Evolutionary conservation across 2,113 vertebrate species (phyloP).

Genomic region (Neodontobutis hainanensis): DNA sequence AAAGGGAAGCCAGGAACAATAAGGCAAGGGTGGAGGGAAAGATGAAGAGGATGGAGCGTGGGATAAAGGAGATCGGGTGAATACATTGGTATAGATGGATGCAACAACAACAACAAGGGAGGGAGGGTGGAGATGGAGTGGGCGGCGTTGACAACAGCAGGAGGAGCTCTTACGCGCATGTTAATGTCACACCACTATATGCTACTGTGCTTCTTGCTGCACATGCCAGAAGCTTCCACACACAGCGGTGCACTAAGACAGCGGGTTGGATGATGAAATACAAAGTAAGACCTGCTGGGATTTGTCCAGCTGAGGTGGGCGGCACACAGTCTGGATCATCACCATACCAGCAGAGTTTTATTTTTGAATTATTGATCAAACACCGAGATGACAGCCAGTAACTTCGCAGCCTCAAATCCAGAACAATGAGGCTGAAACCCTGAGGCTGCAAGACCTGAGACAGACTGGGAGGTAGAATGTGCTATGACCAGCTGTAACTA

Average conservation of each 20-base stretch:
- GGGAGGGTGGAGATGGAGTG: conserved; percentile 22
- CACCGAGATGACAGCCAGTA: conserved; percentile 8
- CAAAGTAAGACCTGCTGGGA: conserved; percentile 56
- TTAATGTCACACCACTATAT: conserved; percentile 42
- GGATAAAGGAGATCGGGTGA: conserved; percentile 10
- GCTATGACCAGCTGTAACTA: no score
- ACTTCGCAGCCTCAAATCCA: background rate
- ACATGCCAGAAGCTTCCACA: conserved; percentile 4
- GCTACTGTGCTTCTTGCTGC: conserved; percentile 11
- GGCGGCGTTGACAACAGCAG: conserved; percentile 30
- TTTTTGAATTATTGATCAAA: conserved; percentile 72
- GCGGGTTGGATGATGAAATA: conserved; percentile 60
- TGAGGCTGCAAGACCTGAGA: no score
- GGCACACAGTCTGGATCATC: conserved; percentile 48
- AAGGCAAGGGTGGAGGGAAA: conserved; percentile 9
- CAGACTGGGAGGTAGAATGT: no score
- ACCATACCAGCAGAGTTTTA: conserved; percentile 38
- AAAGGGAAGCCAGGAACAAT: conserved; percentile 1
- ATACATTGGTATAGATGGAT: conserved; percentile 23
- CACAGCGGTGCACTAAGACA: background rate
- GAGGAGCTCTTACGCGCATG: conserved; percentile 41
- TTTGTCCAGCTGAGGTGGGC: conserved; percentile 56
- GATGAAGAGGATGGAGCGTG: background rate
- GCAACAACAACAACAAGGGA: conserved; percentile 16
- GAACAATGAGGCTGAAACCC: conserved; percentile 38